Conservation (phyloP, 2,797 vertebrate genomes). For the Crenichthys baileyi region DNA sequence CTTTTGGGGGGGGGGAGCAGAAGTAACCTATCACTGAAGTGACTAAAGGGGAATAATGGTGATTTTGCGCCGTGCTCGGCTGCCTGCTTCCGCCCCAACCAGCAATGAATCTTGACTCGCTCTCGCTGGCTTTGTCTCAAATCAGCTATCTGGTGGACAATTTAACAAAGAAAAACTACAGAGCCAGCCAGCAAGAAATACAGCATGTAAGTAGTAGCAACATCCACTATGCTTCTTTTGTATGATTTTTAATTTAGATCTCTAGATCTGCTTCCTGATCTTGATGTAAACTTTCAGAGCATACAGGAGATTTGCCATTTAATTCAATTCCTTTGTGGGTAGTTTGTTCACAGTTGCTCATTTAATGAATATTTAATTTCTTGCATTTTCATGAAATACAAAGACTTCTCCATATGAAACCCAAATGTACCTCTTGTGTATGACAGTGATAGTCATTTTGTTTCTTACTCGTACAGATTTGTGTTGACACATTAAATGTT, state of each 20-base stretch:
- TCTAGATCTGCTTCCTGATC: not conserved
- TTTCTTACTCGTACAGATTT: not conserved
- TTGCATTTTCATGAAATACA: not conserved
- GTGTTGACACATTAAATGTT: not conserved
- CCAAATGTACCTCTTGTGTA: not conserved
- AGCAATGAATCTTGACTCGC: conserved; percentile 99
- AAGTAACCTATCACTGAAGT: conserved; percentile 99
- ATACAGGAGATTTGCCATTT: not conserved
- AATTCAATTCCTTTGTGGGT: not conserved
- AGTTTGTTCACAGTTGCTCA: not conserved
- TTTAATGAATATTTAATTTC: not conserved
- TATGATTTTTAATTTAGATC: not conserved
- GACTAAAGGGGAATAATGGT: conserved; percentile 99
- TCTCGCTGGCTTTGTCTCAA: conserved; percentile 99
- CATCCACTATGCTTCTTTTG: not conserved
- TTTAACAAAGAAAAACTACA: conserved; percentile 99
- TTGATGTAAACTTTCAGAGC: not conserved
- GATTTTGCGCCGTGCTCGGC: conserved; percentile 99
- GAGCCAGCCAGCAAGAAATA: conserved; percentile 99
- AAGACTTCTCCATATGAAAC: not conserved
- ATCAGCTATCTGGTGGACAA: conserved; percentile 99
- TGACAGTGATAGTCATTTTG: no score
- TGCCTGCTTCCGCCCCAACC: conserved; percentile 99
- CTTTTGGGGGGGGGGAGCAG: conserved; percentile 87
- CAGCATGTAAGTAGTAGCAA: conserved; percentile 92